These are phyloP conservation scores for Aporrectodea caliginosa DNA, from an alignment of 1,140 invertebrate species.

Conservation along the genomic window DNA sequence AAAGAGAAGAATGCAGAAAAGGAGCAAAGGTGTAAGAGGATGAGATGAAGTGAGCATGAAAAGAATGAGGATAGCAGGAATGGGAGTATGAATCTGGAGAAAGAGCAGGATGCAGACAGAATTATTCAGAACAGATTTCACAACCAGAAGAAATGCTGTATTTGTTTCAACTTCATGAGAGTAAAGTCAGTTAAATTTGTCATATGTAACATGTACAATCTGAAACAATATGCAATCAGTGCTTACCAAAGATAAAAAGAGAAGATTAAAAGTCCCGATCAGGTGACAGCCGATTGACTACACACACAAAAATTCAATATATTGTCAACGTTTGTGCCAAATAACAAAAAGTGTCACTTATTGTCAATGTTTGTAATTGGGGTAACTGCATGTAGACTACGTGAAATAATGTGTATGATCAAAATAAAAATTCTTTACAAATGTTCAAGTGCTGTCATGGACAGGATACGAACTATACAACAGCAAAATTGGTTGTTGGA, in stretches of 20 bases:
- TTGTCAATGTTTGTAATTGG: neutral
- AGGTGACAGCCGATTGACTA: neutral
- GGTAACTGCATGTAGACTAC: neutral
- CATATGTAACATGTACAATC: no score
- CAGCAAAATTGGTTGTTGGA: neutral
- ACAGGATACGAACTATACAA: neutral
- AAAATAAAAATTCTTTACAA: neutral
- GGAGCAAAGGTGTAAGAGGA: no score
- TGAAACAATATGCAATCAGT: no score
- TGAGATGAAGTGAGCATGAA: no score
- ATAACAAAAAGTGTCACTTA: neutral
- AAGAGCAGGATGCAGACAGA: no score
- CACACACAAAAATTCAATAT: neutral
- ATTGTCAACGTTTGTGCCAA: no score
- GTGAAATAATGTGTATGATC: neutral
- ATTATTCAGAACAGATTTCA: no score
- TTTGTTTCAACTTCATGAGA: neutral
- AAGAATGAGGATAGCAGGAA: no score
- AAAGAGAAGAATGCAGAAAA: no score
- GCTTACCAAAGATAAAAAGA: neutral
- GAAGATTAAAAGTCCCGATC: neutral
- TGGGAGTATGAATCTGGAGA: no score
- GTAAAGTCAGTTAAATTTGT: no score
- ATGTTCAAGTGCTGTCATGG: neutral
- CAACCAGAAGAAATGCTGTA: neutral